Percentiles rank a stretch among this genome's conserved stretches.
These are phyloP conservation scores for Butorides virescens DNA, from an alignment of 2,113 vertebrate genomes.

Conservation along the genomic window DNA sequence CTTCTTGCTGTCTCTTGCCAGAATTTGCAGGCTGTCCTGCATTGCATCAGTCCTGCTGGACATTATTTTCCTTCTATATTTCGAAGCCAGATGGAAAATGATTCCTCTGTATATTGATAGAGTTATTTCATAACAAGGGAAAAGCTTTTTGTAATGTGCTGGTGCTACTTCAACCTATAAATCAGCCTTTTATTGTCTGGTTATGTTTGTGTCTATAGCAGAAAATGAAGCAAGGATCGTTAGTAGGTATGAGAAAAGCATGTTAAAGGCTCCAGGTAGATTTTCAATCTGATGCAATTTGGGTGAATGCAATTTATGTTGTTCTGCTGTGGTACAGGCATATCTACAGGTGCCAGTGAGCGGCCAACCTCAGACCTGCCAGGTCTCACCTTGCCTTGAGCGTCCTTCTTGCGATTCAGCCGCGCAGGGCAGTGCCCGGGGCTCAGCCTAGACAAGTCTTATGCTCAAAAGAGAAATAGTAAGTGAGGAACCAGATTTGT, in stretches of 20 bases:
- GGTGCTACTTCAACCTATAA: not conserved
- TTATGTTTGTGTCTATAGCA: not conserved
- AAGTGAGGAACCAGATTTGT: not conserved
- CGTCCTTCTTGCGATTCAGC: not conserved
- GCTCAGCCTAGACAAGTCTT: not conserved
- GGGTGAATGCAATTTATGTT: not conserved
- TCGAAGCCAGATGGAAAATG: not conserved
- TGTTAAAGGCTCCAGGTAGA: not conserved
- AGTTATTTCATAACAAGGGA: not conserved
- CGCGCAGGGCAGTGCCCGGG: not conserved
- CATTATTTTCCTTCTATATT: not conserved
- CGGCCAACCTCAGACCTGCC: not conserved
- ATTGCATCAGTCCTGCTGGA: slow-evolving; percentile 20
- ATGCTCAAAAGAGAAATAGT: not conserved
- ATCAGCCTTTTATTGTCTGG: not conserved
- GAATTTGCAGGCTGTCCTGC: not conserved
- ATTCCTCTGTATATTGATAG: not conserved
- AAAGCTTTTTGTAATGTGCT: not conserved
- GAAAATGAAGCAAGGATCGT: not conserved
- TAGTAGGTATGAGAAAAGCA: not conserved
- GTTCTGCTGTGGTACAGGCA: not conserved
- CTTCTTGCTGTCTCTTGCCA: slow-evolving; percentile 13
- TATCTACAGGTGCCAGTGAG: not conserved
- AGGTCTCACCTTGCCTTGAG: not conserved
- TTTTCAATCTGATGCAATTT: not conserved